Conservation (phyloP, 1,140 invertebrate species). For the Drosophila jambulina region DNA sequence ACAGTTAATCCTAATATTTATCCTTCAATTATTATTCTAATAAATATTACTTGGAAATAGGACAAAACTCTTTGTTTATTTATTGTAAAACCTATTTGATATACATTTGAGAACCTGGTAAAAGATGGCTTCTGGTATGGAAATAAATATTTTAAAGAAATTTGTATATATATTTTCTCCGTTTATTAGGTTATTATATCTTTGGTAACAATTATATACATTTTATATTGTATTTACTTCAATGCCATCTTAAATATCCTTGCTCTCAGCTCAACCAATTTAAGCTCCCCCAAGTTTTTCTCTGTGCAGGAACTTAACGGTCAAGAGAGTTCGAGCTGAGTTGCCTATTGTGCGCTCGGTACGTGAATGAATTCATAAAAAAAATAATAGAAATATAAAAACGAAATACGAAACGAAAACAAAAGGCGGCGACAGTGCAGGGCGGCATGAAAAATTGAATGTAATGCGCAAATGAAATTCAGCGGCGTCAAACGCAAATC, state of each 20-base stretch:
- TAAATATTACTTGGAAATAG: too few relatives aligned
- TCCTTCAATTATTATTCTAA: too few relatives aligned
- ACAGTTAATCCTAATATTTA: too few relatives aligned
- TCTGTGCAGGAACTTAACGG: slow-evolving; percentile 59
- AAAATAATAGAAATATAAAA: slow-evolving; percentile 29
- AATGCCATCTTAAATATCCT: background rate
- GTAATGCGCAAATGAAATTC: slow-evolving; percentile 79
- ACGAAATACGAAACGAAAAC: slow-evolving; percentile 45
- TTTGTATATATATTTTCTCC: too few relatives aligned
- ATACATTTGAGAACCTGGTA: too few relatives aligned
- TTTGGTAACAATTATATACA: too few relatives aligned
- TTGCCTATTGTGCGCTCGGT: slow-evolving; percentile 50
- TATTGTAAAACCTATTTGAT: too few relatives aligned
- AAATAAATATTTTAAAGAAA: too few relatives aligned
- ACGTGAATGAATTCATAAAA: slow-evolving; percentile 80
- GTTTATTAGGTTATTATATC: too few relatives aligned
- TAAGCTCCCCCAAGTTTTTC: background rate
- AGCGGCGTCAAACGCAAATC: slow-evolving; percentile 50
- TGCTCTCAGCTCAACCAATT: background rate
- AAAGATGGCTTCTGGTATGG: too few relatives aligned
- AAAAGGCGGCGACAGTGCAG: slow-evolving; percentile 34
- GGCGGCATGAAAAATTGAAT: slow-evolving; percentile 74
- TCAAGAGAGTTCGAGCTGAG: slow-evolving; percentile 64
- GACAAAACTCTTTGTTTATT: too few relatives aligned
- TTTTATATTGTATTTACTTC: background rate